Evolutionary conservation across 2,797 vertebrate genomes (phyloP).

Genomic region (Taenioides sp.): DNA sequence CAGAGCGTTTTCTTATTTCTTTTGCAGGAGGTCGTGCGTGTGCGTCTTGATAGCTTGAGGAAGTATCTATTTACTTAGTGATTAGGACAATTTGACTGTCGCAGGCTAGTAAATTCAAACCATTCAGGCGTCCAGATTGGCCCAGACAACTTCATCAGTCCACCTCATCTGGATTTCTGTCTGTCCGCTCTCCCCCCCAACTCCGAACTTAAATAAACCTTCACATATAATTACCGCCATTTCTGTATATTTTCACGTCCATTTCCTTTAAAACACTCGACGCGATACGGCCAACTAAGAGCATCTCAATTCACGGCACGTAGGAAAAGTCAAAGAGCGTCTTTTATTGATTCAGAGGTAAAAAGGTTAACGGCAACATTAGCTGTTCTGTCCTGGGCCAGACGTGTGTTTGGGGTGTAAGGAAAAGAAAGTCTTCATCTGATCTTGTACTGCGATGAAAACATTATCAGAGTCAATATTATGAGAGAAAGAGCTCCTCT

Average conservation of each 20-base stretch:
- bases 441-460: constrained; percentile 63
- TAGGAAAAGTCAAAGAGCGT: constrained; percentile 55
- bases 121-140: constrained; percentile 78
- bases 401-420: constrained; percentile 56
- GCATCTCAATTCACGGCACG: constrained; percentile 46
- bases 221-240: constrained; percentile 78
- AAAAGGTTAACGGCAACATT: constrained; percentile 69
- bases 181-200: constrained; percentile 58
- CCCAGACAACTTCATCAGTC: constrained; percentile 79
- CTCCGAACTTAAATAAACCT: constrained; percentile 81
- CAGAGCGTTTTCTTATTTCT: constrained; percentile 64
- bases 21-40: constrained; percentile 54
- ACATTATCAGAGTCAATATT: constrained; percentile 78
- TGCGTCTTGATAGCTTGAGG: constrained; percentile 76
- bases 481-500: constrained; percentile 64
- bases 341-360: constrained; percentile 72
- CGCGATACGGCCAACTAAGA: constrained; percentile 59
- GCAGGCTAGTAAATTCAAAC: constrained; percentile 79
- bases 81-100: constrained; percentile 86
- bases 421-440: constrained; percentile 44
- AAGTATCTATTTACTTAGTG: constrained; percentile 87
- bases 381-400: constrained; percentile 55
- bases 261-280: constrained; percentile 70
- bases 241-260: constrained; percentile 80
- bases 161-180: constrained; percentile 73